These are phyloP conservation scores for Hypocryptadius cinnamomeus DNA, from an alignment of 2,113 vertebrate genomes.

Conservation along the genomic window DNA sequence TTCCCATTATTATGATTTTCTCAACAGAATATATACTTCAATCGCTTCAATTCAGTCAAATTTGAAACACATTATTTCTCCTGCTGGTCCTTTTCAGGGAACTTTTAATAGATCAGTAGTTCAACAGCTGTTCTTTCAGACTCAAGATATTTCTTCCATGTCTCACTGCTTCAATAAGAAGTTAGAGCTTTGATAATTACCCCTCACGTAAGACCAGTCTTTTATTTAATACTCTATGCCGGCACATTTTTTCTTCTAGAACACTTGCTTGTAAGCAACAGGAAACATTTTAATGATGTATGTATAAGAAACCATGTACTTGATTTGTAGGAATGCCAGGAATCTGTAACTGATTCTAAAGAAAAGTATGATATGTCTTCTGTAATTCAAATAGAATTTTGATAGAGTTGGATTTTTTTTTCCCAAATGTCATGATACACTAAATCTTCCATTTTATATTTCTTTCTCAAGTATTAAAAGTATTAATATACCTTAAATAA, in stretches of 20 bases:
- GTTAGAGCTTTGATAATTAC: background rate
- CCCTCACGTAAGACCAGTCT: background rate
- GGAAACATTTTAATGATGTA: slow-evolving; percentile 1
- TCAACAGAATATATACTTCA: background rate
- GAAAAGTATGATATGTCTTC: background rate
- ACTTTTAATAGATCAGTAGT: background rate
- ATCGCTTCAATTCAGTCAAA: background rate
- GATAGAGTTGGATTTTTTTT: background rate
- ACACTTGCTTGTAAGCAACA: background rate
- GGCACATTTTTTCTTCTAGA: background rate
- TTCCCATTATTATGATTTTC: background rate
- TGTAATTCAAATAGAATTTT: background rate
- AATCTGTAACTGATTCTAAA: background rate
- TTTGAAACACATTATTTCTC: background rate
- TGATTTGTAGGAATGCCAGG: background rate
- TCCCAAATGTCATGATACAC: background rate
- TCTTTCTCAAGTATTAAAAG: background rate
- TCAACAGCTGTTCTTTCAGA: background rate
- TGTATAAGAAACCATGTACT: background rate
- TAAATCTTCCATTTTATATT: background rate
- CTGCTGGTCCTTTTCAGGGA: background rate
- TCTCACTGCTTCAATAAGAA: background rate
- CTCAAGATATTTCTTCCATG: background rate
- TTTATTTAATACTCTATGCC: background rate
- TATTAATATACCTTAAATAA: background rate